Evolutionary conservation across 2,113 vertebrate genomes (phyloP), one percentile per base, ranked within the genome.

Genomic region (Sisor rabdophorus): DNA sequence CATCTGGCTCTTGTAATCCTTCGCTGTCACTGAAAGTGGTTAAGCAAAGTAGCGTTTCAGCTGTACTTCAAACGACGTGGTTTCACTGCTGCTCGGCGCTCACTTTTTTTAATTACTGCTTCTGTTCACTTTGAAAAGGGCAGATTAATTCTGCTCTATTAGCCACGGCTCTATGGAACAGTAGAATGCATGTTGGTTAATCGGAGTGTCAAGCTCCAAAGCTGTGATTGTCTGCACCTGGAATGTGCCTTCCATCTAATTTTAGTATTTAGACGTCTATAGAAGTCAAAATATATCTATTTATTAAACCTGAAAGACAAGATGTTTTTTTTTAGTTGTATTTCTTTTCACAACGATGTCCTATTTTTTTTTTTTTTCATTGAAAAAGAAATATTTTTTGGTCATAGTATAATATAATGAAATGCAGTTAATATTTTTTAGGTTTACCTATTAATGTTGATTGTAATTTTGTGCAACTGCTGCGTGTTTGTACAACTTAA

Each of bases 1-100:
- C 70, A 73, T 22, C 60, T 70, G 78, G 58, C 69, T 58, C 24
- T 19, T 52, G 69, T 79, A 36, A 71, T 79, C 60, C 60, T 60
- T 28, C 59, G 30, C 28, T 32, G 72, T 79, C 74, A 26, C 61
- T 53, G 22, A 24, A 59, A 52, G 54, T 40, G 24, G 36, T 58
- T 70, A 71, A 53, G 56, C 47, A 40, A 67, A 53, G 76, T 22
- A 32, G 11, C 17, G 56, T 30, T 68, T 32, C 47, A 61, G 67
- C 54, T 8, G 8, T 2, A 13, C 15, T 20, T 63, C 60, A 65
- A 32, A 44, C 2, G 47, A 71, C 40, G 48, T 11, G 30, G 36
- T 47, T 22, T 55, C 52, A 40, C 26, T 68, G 26, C 73, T 19
- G 56, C 48, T 76, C 50, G 5, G 71, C 47, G 67, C 40, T 10